A percentile compares a stretch with the other conserved stretches of the same genome.
These are phyloP conservation scores for Actinopyga echinites DNA, from an alignment of 53 echinoderm and acorn worm genomes.

Conservation along the genomic window DNA sequence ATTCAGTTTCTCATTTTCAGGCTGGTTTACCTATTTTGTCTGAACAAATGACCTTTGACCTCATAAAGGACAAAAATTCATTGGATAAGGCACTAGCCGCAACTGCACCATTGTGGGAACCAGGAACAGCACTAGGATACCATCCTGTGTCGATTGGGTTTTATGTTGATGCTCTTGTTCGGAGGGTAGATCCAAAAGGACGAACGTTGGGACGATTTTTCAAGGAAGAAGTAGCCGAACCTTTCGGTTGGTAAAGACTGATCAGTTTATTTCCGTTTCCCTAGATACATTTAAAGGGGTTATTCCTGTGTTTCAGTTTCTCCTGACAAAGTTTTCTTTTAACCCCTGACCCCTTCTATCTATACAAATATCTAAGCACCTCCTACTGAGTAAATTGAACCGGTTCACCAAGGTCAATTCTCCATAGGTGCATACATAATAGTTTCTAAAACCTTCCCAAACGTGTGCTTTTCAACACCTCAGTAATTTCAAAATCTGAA, in stretches of 20 bases:
- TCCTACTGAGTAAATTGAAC: no score
- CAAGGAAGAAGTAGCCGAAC: conserved; percentile 61
- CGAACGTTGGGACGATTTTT: conserved; percentile 67
- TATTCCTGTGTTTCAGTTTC: neutral
- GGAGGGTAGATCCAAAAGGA: conserved; percentile 60
- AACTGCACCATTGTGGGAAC: conserved; percentile 59
- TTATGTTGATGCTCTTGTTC: conserved; percentile 44
- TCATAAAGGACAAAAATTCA: conserved; percentile 1
- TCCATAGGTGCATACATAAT: no score
- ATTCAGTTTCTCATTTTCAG: conserved; percentile 17
- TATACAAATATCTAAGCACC: no score
- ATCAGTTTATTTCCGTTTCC: neutral
- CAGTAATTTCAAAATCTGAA: no score
- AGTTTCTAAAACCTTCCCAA: no score
- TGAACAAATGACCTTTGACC: conserved; percentile 5
- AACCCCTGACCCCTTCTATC: no score
- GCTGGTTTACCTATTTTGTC: conserved; percentile 46
- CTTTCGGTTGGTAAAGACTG: conserved; percentile 50
- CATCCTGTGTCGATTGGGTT: conserved; percentile 53
- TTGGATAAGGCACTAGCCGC: conserved; percentile 57
- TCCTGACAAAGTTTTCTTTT: no score
- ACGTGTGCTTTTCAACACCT: no score
- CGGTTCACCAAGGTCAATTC: no score
- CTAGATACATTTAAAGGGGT: neutral
- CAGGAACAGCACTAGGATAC: conserved; percentile 70